These are phyloP conservation scores for Channa maculata DNA, from an alignment of 2,113 vertebrate genomes.

Conservation along the genomic window DNA sequence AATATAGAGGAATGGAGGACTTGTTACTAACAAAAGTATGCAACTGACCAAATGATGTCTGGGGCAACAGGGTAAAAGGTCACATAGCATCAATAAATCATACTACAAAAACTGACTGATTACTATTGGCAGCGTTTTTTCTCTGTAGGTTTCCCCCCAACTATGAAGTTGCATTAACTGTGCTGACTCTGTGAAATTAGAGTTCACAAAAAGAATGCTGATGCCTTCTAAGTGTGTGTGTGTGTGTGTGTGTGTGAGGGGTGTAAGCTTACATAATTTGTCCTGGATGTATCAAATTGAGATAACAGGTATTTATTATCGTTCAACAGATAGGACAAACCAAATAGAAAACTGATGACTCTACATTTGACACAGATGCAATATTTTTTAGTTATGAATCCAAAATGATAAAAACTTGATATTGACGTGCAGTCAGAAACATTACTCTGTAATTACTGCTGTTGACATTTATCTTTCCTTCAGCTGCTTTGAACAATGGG, in stretches of 20 bases:
- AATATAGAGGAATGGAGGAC: background rate
- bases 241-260: background rate
- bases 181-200: constrained; percentile 52
- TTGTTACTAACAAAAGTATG: too few relatives aligned
- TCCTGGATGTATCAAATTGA: background rate
- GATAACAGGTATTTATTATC: background rate
- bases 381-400: background rate
- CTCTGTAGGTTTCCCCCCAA: background rate
- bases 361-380: background rate
- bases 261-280: background rate
- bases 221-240: constrained; percentile 6
- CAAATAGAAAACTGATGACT: constrained; percentile 1
- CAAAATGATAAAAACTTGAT: background rate
- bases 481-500: too few relatives aligned
- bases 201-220: constrained; percentile 47
- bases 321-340: background rate
- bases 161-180: constrained; percentile 4
- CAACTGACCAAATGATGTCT: background rate
- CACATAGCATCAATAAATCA: background rate
- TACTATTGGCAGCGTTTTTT: background rate
- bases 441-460: background rate
- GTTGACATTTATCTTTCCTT: background rate
- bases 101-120: background rate
- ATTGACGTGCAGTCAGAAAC: background rate
- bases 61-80: background rate